Evolutionary conservation across 2,888 invertebrate species (phyloP).

Genomic region (Norana najaformis): DNA sequence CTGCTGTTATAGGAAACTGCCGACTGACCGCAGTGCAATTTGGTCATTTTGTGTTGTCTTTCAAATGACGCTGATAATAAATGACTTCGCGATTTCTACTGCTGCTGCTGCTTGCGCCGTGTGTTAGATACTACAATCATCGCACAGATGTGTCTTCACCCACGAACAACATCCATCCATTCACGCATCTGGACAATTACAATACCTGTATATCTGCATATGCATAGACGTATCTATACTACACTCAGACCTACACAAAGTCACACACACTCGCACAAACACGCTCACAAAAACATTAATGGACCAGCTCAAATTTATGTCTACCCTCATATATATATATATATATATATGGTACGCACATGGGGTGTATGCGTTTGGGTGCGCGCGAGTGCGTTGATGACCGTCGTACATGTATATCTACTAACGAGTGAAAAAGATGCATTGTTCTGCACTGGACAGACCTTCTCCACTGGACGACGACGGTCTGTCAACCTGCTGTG

Average conservation of each 20-base stretch:
- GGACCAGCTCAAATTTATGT: not conserved
- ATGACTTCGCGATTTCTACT: too few relatives aligned
- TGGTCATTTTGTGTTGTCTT: not conserved
- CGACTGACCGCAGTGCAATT: not conserved
- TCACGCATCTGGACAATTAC: too few relatives aligned
- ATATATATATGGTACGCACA: too few relatives aligned
- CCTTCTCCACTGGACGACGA: not conserved
- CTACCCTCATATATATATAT: too few relatives aligned
- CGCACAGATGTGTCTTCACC: not conserved
- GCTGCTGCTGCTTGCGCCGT: not conserved
- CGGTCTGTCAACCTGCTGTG: not conserved
- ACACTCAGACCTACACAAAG: not conserved
- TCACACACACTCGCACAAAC: not conserved
- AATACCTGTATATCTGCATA: not conserved
- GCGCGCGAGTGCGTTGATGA: not conserved
- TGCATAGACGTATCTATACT: not conserved
- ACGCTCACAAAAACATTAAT: not conserved
- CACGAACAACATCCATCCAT: too few relatives aligned
- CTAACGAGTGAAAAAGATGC: not conserved
- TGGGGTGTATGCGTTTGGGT: not conserved
- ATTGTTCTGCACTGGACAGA: not conserved
- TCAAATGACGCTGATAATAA: not conserved
- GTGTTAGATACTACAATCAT: not conserved
- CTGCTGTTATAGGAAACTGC: not conserved
- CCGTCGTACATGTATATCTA: not conserved